Conservation (phyloP, 2,888 invertebrate genomes). For the Lordiphosa fenestrarum region DNA sequence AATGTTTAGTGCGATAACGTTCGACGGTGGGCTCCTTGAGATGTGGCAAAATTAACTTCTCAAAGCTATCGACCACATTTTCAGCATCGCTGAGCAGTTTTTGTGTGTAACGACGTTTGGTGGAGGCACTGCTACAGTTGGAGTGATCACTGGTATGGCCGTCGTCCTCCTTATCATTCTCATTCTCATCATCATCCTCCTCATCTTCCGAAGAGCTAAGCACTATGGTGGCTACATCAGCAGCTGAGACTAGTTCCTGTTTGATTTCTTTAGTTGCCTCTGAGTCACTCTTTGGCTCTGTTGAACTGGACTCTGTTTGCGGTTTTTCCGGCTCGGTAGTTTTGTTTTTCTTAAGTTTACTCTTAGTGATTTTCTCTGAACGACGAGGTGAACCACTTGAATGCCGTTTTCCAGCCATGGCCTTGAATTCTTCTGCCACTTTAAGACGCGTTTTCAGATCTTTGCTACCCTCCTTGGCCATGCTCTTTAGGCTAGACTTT, state of each 20-base stretch:
- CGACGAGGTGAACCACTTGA: not conserved
- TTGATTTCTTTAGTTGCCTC: not conserved
- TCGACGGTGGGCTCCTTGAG: slow-evolving; percentile 55
- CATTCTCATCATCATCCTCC: not conserved
- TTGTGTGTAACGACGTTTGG: slow-evolving; percentile 30
- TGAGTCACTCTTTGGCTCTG: not conserved
- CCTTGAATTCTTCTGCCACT: slow-evolving; percentile 52
- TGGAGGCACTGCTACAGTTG: slow-evolving; percentile 45
- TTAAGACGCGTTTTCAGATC: slow-evolving; percentile 54
- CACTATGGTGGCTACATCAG: slow-evolving; percentile 24
- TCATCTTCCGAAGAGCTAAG: slow-evolving; percentile 55
- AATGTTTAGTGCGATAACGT: slow-evolving; percentile 68
- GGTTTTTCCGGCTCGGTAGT: too few species aligned
- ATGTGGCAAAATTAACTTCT: slow-evolving; percentile 73
- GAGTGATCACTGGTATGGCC: slow-evolving; percentile 28
- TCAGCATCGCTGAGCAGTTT: slow-evolving; percentile 66
- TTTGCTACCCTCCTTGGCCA: slow-evolving; percentile 23
- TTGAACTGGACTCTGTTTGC: not conserved
- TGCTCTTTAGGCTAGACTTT: not conserved
- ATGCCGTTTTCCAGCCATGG: slow-evolving; percentile 2
- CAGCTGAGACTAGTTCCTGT: slow-evolving; percentile 6
- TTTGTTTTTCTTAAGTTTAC: not conserved
- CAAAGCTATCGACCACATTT: slow-evolving; percentile 75
- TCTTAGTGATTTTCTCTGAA: not conserved
- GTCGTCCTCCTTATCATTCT: not conserved